Evolutionary conservation across 2,888 invertebrate genomes (phyloP).

Genomic region (Xestia ashworthii): DNA sequence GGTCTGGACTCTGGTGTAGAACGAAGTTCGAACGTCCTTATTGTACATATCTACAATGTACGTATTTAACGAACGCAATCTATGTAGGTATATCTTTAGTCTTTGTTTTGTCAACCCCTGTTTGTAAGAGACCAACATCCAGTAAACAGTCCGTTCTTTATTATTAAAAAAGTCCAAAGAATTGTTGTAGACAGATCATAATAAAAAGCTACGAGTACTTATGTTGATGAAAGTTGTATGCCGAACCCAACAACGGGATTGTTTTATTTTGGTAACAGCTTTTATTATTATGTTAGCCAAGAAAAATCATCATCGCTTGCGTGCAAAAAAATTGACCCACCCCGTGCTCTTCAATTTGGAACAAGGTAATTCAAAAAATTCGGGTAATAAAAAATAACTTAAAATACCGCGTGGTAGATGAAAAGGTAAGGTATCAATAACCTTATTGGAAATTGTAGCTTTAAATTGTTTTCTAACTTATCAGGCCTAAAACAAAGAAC

Average conservation of each 20-base stretch:
- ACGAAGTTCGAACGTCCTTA: neutral
- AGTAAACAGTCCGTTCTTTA: neutral
- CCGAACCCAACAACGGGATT: neutral
- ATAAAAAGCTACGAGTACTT: no score
- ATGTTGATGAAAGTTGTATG: neutral
- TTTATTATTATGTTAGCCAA: neutral
- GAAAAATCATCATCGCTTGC: neutral
- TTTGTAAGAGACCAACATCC: neutral
- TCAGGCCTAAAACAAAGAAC: no score
- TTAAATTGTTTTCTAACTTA: no score
- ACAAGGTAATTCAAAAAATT: no score
- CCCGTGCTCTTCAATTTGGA: no score
- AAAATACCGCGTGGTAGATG: no score
- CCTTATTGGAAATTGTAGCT: no score
- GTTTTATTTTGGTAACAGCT: neutral
- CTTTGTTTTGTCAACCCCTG: neutral
- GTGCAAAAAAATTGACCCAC: no score
- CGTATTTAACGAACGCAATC: neutral
- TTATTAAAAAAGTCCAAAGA: neutral
- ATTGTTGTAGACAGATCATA: neutral
- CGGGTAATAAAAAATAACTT: no score
- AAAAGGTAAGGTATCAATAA: no score
- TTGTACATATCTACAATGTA: neutral
- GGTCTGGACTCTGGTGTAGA: neutral
- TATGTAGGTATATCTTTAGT: neutral